A percentile compares a stretch with the other conserved stretches of the same genome.
phyloP scores from a whole-genome alignment of 2,888 invertebrate genomes.

The Boloria euphrosyne region DNA sequence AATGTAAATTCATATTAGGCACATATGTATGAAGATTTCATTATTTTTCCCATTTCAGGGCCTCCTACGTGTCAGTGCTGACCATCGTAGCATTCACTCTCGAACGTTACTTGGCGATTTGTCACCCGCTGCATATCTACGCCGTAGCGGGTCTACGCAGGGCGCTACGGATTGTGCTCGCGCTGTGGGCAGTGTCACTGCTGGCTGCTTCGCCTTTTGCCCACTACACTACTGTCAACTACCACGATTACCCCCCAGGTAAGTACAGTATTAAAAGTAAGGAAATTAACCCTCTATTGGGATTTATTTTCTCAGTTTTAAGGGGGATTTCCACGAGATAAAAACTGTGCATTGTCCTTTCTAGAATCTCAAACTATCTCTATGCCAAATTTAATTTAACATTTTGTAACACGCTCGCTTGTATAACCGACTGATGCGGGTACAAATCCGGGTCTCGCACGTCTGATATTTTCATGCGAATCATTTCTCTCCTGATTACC shows the following conservation, averaged over 20 bases:
- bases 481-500: no score
- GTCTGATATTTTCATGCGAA: no score
- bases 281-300: no score
- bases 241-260: slow-evolving; percentile 88
- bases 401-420: no score
- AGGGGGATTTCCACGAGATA: no score
- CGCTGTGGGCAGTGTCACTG: slow-evolving; percentile 89
- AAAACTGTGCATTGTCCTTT: no score
- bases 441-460: no score
- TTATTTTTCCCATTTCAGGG: slow-evolving; percentile 74
- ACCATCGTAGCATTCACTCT: slow-evolving; percentile 96
- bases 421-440: no score
- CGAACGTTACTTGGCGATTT: slow-evolving; percentile 95
- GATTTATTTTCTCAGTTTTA: no score
- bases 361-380: no score
- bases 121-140: slow-evolving; percentile 92
- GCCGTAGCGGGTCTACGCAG: slow-evolving; percentile 91
- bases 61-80: slow-evolving; percentile 94
- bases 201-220: slow-evolving; percentile 90
- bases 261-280: slow-evolving; percentile 40
- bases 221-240: slow-evolving; percentile 87
- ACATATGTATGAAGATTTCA: background rate
- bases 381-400: no score
- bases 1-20: no score
- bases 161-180: slow-evolving; percentile 89